Conservation (phyloP, 2,797 vertebrate genomes). For the Crocidura indochinensis region DNA sequence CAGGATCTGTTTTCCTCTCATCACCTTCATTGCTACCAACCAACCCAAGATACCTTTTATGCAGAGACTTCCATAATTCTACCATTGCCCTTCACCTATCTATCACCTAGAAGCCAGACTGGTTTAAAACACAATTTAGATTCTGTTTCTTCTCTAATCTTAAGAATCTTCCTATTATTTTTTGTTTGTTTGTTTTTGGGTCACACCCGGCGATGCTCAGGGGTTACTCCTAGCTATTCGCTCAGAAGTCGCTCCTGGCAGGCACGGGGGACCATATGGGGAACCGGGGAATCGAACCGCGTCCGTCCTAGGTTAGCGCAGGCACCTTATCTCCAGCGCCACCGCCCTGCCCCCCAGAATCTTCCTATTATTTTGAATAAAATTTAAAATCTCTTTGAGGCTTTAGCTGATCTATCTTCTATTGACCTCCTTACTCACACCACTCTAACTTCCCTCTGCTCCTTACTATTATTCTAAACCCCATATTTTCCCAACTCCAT, state of each 20-base stretch:
- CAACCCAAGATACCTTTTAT: background rate
- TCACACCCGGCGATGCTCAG: too few relatives aligned
- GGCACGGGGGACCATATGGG: too few relatives aligned
- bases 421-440: background rate
- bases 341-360: too few relatives aligned
- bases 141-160: background rate
- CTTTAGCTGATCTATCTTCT: background rate
- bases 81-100: background rate
- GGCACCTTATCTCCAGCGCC: too few relatives aligned
- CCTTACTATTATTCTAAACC: background rate
- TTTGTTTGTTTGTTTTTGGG: too few relatives aligned
- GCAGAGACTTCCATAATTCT: background rate
- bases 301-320: too few relatives aligned
- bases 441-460: background rate
- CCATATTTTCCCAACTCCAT: background rate
- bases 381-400: background rate
- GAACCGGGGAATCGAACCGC: too few relatives aligned
- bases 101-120: background rate
- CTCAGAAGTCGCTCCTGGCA: too few relatives aligned
- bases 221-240: too few relatives aligned
- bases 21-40: background rate
- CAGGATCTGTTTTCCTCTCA: background rate
- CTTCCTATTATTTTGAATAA: background rate
- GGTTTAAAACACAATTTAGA: constrained; percentile 14
- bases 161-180: background rate